Conservation (phyloP, 2,797 vertebrate genomes). For the Nyctalus aviator region DNA sequence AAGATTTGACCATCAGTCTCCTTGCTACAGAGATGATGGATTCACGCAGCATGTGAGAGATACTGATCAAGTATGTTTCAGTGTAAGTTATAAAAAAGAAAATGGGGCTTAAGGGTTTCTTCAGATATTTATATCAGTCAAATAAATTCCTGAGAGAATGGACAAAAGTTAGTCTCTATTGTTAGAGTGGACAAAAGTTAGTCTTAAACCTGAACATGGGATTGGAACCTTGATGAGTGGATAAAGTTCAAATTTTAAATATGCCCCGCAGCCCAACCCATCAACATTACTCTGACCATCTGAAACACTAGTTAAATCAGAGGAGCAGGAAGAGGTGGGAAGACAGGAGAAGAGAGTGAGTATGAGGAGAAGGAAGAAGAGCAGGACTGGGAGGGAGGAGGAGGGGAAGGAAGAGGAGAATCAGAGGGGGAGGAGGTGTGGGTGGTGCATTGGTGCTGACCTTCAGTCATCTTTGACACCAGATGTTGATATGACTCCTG, state of each 20-base stretch:
- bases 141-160: not conserved
- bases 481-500: constrained; percentile 92
- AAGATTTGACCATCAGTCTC: not conserved
- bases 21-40: not conserved
- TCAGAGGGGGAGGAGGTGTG: fast-evolving
- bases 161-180: not conserved
- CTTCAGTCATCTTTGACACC: constrained; percentile 93
- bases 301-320: not conserved
- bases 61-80: not conserved
- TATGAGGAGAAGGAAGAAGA: no score
- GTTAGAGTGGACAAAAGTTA: no score
- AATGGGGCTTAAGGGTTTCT: not conserved
- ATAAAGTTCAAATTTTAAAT: not conserved
- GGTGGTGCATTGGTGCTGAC: constrained; percentile 80
- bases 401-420: not conserved
- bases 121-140: not conserved
- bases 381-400: no score
- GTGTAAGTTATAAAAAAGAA: not conserved
- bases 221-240: not conserved
- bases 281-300: not conserved
- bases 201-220: not conserved
- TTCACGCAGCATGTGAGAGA: not conserved
- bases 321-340: not conserved
- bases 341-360: no score
- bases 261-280: not conserved